Conservation (phyloP, 2,113 vertebrate genomes). For the Zootoca vivipara region DNA sequence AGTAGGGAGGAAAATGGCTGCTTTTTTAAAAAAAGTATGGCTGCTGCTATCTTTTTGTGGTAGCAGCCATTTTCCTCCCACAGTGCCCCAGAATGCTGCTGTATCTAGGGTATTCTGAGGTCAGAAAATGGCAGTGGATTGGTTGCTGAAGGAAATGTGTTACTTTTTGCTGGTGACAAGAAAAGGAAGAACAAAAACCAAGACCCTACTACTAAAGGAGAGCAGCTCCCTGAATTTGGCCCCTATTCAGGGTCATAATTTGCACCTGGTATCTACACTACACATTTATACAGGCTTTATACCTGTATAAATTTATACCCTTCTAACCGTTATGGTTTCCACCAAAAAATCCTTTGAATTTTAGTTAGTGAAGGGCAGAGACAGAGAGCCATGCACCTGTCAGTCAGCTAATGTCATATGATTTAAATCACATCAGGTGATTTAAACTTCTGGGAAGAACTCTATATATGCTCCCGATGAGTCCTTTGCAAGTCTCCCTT, state of each 20-base stretch:
- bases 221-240: neutral
- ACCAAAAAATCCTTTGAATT: neutral
- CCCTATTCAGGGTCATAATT: neutral
- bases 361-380: neutral
- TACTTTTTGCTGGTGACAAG: neutral
- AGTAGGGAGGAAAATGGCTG: neutral
- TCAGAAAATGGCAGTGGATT: neutral
- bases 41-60: no score
- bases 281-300: neutral
- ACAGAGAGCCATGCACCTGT: no score
- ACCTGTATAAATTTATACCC: neutral
- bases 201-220: neutral
- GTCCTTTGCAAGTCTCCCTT: no score
- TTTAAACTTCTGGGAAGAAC: no score
- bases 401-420: no score
- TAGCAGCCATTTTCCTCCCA: no score
- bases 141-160: neutral
- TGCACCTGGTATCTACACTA: neutral
- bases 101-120: neutral
- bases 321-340: neutral
- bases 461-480: no score
- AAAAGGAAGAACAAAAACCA: neutral
- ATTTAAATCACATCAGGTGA: no score
- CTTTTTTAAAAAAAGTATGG: neutral
- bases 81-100: neutral